Percentiles rank a stretch among this genome's conserved stretches.
Conservation (phyloP, 2,113 vertebrate genomes). For the Hiodon tergisus region DNA sequence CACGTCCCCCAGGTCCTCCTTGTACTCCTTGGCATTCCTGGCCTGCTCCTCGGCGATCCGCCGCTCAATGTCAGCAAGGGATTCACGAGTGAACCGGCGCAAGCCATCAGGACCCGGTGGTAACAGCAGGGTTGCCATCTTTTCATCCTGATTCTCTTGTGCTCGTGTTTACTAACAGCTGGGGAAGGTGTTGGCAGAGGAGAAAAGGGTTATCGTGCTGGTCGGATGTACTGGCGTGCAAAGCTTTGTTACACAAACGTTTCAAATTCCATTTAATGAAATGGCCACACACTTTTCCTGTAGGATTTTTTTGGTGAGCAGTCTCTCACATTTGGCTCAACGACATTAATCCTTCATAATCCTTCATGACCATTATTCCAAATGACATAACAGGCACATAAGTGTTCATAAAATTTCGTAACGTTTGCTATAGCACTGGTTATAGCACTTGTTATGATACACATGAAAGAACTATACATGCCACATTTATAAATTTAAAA, state of each 20-base stretch:
- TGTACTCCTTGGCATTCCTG: slow-evolving; percentile 58
- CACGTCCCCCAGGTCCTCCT: slow-evolving; percentile 60
- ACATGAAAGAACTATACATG: no score
- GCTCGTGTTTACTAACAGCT: slow-evolving; percentile 62
- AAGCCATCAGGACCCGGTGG: slow-evolving; percentile 82
- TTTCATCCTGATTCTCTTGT: slow-evolving; percentile 87
- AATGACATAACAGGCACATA: not conserved
- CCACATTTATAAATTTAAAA: not conserved
- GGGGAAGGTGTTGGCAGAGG: slow-evolving; percentile 30
- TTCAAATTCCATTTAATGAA: no score
- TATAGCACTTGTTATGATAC: no score
- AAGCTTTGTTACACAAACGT: no score
- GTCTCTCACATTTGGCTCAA: no score
- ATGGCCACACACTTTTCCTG: no score
- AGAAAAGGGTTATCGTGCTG: slow-evolving; percentile 44
- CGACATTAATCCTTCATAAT: no score
- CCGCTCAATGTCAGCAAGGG: slow-evolving; percentile 82
- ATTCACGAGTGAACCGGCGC: slow-evolving; percentile 83
- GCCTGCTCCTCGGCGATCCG: slow-evolving; percentile 70
- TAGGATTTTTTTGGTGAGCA: no score
- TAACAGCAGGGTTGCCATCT: slow-evolving; percentile 82
- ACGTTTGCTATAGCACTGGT: no score
- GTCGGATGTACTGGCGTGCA: no score
- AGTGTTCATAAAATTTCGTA: no score
- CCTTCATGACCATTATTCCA: not conserved